Evolutionary conservation across 2,797 vertebrate genomes (phyloP), one percentile per base, ranked within the genome.

Genomic region (Gorsachius magnificus): DNA sequence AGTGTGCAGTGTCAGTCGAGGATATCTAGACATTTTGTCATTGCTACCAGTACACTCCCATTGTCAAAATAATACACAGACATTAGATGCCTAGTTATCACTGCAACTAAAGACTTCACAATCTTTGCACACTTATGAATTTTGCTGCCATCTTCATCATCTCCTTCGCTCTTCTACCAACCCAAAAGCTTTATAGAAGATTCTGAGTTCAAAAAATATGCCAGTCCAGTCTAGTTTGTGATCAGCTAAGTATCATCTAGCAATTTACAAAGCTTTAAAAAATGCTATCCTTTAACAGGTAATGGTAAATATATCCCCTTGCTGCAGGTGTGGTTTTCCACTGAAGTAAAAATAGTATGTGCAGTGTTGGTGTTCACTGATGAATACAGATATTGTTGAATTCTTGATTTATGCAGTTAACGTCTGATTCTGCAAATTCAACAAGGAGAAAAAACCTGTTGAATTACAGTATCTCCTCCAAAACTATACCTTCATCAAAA

Each of bases 141-240:
- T 78, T 78, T 78, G 19, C n/a, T 71, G 26, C 10, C 16, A 16
- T 33, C 41, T 72, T 58, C 11, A 66, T 60, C 36, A 38, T 57
- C 41, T 72, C 38, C 77, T 69, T n/a, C n/a, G 46, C 51, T 61
- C 22, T 71, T 68, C n/a, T 43, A 80, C 35, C 51, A 93, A 41
- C 9, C 10, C 9, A 24, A 72, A 91, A 56, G 19, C 28, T 36
- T 84, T 84, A n/a, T 1, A 50, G 68, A 76, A 79, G 45, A 57
- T 51, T 69, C 19, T 22, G 41, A 78, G n/a, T 43, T 87, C 11
- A 82, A 45, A 75, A 90, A 87, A 69, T 29, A 28, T 1, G 9
- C 9, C 0, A 0, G 9, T 66, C 28, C 14, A 31, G 25, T 33
- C 51, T 66, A 69, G 38, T 69, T 31, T 77, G 29, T 31, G 29